Base-by-base conservation (phyloP, 1,140 invertebrate genomes). In the Lutraria rhynchaena region DNA sequence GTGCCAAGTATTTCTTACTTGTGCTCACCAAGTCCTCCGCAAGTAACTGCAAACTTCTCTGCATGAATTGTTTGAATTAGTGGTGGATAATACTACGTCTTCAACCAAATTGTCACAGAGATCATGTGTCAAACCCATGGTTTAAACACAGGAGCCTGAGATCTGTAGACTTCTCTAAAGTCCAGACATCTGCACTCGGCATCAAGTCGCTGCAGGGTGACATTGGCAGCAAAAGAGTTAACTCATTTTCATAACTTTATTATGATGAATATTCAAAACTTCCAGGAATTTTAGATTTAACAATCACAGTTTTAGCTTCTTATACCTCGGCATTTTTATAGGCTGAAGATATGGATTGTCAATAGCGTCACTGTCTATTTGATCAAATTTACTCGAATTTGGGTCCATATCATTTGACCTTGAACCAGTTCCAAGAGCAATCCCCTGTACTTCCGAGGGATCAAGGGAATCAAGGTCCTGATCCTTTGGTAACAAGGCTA, bases 401-500 rank as follows among this genome's bases (percentile, higher is more conserved):
- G 81, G 73, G 83, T 89, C 61, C 86, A 46, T 73, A 41, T 65
- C 55, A 67, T 89, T 61, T 29, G 57, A 27, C 29, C 67, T 58
- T 19, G 19, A 58, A 17, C 58, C n/a, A 13, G 46, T 27, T 44
- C 31, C 69, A 33, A 49, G 37, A 22, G n/a, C 60, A 65, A 35
- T 22, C n/a, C 49, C 58, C 63, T 55, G 46, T 51, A 74, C 57
- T 17, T 91, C 37, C 4, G 84, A 81, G 95, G 41, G 94, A 92
- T 97, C 96, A 90, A 98, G 97, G 87, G 96, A 95, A 88, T 99
- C 97, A 93, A 98, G 98, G 35, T 99, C 95, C 94, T 99, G 97
- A 93, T 99, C 98, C 85, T 96, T 96, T 1, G 97, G 97, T 84
- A 98, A 91, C 5, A 99, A 93, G 3, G 97, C 97, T 83, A 95